Evolutionary conservation across 2,888 invertebrate species (phyloP), one percentile per base, ranked within the genome.

Genomic region (Cataglyphis albicans): DNA sequence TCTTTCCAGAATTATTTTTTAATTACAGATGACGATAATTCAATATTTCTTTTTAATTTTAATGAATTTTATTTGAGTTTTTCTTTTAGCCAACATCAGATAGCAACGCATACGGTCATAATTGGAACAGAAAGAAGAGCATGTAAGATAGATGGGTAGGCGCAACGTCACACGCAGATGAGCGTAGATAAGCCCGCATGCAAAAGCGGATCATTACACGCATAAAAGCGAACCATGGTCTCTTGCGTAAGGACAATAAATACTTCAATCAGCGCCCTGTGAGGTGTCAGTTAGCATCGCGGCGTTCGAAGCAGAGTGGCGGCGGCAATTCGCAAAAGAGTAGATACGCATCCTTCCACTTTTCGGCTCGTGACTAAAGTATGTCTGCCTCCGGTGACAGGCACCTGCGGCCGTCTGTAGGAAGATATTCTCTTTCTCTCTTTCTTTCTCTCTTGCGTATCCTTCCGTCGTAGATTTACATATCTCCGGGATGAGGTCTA

Each of bases 221-320:
- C 88, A 91, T 91, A 92, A 92, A 91, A 91, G 87, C 87, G 84
- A 89, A 65, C 85, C 75, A 64, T 76, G 78, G 59, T 75, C 55
- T 57, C 52, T 18, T 74, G 68, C 78, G 81, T 55, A 81, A 67
- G 44, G 85, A 92, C 93, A 94, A 94, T 94, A 94, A 93, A 94
- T 94, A 94, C 93, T 94, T 94, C 94, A 92, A 94, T 94, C 94
- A 94, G 93, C 90, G 91, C 92, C 92, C 93, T 93, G 93, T 93
- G 91, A 93, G 93, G 93, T 93, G 94, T 94, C 94, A 93, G 94
- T 94, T 93, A 93, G 92, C 90, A 92, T 92, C 91, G 88, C 88
- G 90, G 90, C 88, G 81, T 90, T 78, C 86, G 75, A 88, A 93
- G 93, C 91, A 92, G 91, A 86, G 63, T 35, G 67, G 89, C 86